Conservation (phyloP, 1,140 invertebrate species). For the Drosophila asahinai region DNA sequence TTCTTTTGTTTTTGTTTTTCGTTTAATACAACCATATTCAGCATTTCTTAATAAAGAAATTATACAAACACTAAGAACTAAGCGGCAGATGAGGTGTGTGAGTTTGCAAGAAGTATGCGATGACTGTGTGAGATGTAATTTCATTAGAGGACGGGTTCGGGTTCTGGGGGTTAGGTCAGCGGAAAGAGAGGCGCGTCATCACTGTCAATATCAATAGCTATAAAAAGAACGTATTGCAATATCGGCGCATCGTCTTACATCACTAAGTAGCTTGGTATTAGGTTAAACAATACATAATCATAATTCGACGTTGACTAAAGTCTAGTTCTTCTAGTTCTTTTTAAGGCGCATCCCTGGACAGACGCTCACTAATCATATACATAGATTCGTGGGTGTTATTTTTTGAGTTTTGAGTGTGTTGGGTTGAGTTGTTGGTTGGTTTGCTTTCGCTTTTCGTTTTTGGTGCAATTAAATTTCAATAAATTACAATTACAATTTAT, state of each 20-base stretch:
- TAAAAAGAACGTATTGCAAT: slow-evolving; percentile 75
- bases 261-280: slow-evolving; percentile 68
- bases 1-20: slow-evolving; percentile 19
- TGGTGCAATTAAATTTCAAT: slow-evolving; percentile 80
- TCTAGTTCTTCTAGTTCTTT: slow-evolving; percentile 60
- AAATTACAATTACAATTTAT: slow-evolving; percentile 71
- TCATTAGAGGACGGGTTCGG: slow-evolving; percentile 70
- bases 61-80: slow-evolving; percentile 66
- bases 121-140: slow-evolving; percentile 63
- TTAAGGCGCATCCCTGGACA: slow-evolving; percentile 64
- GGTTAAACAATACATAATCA: slow-evolving; percentile 48
- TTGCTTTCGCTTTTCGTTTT: slow-evolving; percentile 36
- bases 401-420: slow-evolving; percentile 20
- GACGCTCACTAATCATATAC: slow-evolving; percentile 68
- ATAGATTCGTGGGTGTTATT: slow-evolving; percentile 60
- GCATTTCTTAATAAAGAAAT: slow-evolving; percentile 66
- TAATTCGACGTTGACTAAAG: slow-evolving; percentile 54
- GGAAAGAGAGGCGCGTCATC: slow-evolving; percentile 43
- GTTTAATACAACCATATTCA: slow-evolving; percentile 74
- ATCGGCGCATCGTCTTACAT: slow-evolving; percentile 67
- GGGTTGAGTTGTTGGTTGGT: slow-evolving; percentile 14
- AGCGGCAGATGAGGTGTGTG: slow-evolving; percentile 47
- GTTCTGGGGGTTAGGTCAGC: slow-evolving; percentile 29
- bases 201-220: slow-evolving; percentile 52
- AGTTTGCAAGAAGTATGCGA: slow-evolving; percentile 28